phyloP scores from a whole-genome alignment of 2,113 vertebrate genomes.

The Saguinus imperator region DNA sequence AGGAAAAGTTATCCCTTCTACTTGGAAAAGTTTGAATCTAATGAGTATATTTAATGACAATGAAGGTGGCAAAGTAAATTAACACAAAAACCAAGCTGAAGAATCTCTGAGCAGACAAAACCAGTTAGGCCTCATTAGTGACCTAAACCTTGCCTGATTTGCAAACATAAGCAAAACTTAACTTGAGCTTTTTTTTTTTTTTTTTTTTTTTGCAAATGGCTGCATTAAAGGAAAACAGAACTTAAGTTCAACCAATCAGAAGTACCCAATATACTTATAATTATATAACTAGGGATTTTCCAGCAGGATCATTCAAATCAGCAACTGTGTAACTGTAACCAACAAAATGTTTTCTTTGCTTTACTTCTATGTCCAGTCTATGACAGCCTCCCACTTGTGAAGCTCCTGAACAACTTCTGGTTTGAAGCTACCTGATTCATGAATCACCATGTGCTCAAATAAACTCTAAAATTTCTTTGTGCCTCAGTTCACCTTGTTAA shows the following conservation, averaged over 20 bases:
- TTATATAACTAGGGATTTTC: not conserved
- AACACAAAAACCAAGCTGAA: not conserved
- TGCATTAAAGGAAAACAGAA: not conserved
- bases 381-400: not conserved
- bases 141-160: not conserved
- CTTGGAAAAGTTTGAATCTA: slow-evolving; percentile 3
- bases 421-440: not conserved
- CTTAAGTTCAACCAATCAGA: not conserved
- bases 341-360: not conserved
- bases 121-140: not conserved
- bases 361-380: not conserved
- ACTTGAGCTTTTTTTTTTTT: not conserved
- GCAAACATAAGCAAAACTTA: not conserved
- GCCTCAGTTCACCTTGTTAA: not conserved
- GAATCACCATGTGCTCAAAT: not conserved
- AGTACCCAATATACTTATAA: not conserved
- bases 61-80: not conserved
- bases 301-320: not conserved
- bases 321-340: not conserved
- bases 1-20: not conserved
- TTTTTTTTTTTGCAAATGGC: not conserved
- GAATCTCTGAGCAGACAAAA: not conserved
- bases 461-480: not conserved
- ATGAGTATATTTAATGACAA: not conserved
- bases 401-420: not conserved